Evolutionary conservation across 1,140 invertebrate species (phyloP).

Genomic region (Anagrus nilaparvatae): DNA sequence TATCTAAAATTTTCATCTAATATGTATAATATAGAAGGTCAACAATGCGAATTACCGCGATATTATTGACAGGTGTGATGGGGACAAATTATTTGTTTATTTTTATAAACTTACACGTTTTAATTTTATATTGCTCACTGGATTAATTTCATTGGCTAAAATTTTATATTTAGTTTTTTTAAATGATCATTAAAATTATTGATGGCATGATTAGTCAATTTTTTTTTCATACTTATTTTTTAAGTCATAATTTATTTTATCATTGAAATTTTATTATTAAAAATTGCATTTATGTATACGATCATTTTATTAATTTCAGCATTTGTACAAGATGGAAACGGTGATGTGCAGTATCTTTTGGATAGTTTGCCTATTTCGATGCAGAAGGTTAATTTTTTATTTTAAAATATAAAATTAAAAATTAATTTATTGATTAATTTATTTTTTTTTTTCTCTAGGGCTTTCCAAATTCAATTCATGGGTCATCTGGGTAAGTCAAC

Average conservation of each 20-base stretch:
- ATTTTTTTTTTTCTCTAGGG: conserved; percentile 19
- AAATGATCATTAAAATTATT: conserved; percentile 4
- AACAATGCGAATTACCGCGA: too few species aligned
- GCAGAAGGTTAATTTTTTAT: conserved; percentile 40
- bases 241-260: conserved; percentile 6
- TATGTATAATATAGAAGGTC: too few species aligned
- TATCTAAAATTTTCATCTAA: too few species aligned
- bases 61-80: too few species aligned
- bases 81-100: too few species aligned
- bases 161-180: conserved; percentile 6
- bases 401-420: conserved; percentile 5
- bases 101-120: too few species aligned
- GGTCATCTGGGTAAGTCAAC: conserved; percentile 32
- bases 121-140: background rate
- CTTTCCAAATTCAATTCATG: conserved; percentile 29
- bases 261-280: conserved; percentile 2
- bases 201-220: background rate
- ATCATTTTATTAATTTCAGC: conserved; percentile 40
- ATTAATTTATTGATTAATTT: conserved; percentile 7
- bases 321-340: conserved; percentile 58
- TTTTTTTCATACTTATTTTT: conserved; percentile 1
- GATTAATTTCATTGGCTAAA: conserved; percentile 2
- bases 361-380: conserved; percentile 49
- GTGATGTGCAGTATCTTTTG: conserved; percentile 57
- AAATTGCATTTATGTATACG: conserved; percentile 6